Evolutionary conservation across 2,888 invertebrate species (phyloP).

Genomic region (Marasmarcha lunaedactyla): DNA sequence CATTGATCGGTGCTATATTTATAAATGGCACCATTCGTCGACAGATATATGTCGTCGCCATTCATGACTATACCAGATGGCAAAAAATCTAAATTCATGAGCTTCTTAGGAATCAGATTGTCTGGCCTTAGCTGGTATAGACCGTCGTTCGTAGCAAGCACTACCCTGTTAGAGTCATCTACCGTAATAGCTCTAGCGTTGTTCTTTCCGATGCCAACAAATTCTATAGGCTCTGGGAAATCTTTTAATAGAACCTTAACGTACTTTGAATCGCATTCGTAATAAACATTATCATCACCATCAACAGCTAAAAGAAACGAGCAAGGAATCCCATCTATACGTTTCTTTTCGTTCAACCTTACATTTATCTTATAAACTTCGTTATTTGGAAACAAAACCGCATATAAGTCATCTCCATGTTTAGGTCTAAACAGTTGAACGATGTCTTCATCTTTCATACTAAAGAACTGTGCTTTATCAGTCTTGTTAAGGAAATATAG

Average conservation of each 20-base stretch:
- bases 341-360: conserved; percentile 37
- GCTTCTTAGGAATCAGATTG: conserved; percentile 45
- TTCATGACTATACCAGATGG: conserved; percentile 45
- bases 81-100: conserved; percentile 48
- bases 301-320: conserved; percentile 55
- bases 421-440: conserved; percentile 46
- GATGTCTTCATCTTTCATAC: conserved; percentile 51
- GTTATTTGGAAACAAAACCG: conserved; percentile 46
- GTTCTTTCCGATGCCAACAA: conserved; percentile 48
- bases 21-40: conserved; percentile 46
- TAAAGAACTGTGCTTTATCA: conserved; percentile 35
- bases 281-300: conserved; percentile 40
- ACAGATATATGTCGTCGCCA: conserved; percentile 32
- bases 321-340: conserved; percentile 41
- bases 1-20: conserved; percentile 33
- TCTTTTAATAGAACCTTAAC: conserved; percentile 50
- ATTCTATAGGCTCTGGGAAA: conserved; percentile 53
- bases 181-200: conserved; percentile 42
- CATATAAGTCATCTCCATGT: conserved; percentile 37
- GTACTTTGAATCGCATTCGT: conserved; percentile 59
- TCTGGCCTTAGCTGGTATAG: conserved; percentile 41
- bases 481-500: conserved; percentile 36
- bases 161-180: conserved; percentile 28
- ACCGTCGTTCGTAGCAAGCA: conserved; percentile 53
- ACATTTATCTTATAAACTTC: conserved; percentile 41